A percentile compares a stretch with the other conserved stretches of the same genome.
Evolutionary conservation across 2,113 vertebrate species (phyloP).

Genomic region (Ictalurus punctatus): DNA sequence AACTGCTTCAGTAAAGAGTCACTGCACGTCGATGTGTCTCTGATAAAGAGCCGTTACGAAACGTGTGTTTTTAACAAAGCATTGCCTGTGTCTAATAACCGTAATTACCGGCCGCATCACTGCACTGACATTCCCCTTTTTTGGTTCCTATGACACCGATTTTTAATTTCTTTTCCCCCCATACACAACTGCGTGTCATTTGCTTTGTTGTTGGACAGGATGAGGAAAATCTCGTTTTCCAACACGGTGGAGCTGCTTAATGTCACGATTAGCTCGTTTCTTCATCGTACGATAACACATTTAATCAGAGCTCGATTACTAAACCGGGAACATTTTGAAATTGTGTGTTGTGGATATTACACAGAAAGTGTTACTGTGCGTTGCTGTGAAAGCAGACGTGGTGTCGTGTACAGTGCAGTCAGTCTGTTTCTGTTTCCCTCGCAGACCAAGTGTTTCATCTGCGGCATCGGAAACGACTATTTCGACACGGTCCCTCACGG

Average conservation of each 20-base stretch:
- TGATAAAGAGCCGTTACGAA: slow-evolving; percentile 3
- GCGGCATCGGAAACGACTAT: slow-evolving; percentile 96
- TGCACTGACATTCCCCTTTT: not conserved
- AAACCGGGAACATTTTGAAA: not conserved
- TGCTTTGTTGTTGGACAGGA: not conserved
- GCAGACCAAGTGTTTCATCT: slow-evolving; percentile 97
- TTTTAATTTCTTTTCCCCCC: not conserved
- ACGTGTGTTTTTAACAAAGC: not conserved
- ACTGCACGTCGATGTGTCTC: not conserved
- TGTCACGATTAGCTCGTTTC: not conserved
- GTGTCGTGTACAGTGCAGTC: not conserved
- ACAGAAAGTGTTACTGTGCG: too few relatives aligned
- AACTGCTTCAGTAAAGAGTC: not conserved
- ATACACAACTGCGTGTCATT: not conserved
- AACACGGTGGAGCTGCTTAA: not conserved
- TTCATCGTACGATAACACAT: not conserved
- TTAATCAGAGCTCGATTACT: not conserved
- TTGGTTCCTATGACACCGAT: slow-evolving; percentile 3
- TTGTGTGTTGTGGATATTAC: too few relatives aligned
- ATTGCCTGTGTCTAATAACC: not conserved
- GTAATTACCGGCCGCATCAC: slow-evolving; percentile 7
- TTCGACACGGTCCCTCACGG: slow-evolving; percentile 98
- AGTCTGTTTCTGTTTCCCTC: slow-evolving; percentile 52
- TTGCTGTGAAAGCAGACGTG: not conserved
- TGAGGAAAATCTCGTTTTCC: not conserved